A percentile compares a stretch with the other conserved stretches of the same genome.
These are phyloP conservation scores for Amphimedon queenslandica DNA, from an alignment of 37 sponge, comb jelly and placozoan species.

Conservation along the genomic window DNA sequence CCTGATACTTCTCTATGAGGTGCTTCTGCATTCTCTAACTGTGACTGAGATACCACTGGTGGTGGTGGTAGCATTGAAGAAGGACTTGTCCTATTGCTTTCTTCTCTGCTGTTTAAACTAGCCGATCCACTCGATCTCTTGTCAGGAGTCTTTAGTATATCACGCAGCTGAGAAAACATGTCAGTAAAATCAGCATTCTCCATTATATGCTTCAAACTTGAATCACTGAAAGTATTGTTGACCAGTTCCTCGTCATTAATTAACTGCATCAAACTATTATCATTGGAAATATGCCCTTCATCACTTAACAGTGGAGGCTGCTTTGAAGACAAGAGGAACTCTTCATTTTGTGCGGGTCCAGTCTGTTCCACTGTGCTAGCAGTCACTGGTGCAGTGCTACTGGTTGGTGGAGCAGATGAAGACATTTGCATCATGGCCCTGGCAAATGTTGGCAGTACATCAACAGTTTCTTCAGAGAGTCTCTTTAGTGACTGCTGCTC, in stretches of 20 bases:
- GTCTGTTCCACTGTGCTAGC: background rate
- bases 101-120: too few species aligned
- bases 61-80: too few species aligned
- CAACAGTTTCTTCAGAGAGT: constrained; percentile 35
- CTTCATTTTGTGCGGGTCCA: background rate
- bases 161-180: constrained; percentile 33
- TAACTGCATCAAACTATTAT: background rate
- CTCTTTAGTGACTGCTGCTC: constrained; percentile 14
- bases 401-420: background rate
- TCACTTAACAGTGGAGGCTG: background rate
- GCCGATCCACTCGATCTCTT: too few species aligned
- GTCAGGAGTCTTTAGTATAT: constrained; percentile 20
- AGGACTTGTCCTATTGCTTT: too few species aligned
- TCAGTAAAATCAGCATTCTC: constrained; percentile 14
- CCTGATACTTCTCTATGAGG: too few species aligned
- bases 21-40: too few species aligned
- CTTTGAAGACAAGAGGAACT: background rate
- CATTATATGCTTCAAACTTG: constrained; percentile 6
- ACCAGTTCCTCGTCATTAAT: background rate
- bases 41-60: too few species aligned
- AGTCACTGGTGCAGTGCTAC: background rate
- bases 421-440: background rate
- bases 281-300: background rate
- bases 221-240: background rate
- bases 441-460: constrained; percentile 47